phyloP scores from a whole-genome alignment of 2,113 vertebrate species.

The Enhydra lutris region DNA sequence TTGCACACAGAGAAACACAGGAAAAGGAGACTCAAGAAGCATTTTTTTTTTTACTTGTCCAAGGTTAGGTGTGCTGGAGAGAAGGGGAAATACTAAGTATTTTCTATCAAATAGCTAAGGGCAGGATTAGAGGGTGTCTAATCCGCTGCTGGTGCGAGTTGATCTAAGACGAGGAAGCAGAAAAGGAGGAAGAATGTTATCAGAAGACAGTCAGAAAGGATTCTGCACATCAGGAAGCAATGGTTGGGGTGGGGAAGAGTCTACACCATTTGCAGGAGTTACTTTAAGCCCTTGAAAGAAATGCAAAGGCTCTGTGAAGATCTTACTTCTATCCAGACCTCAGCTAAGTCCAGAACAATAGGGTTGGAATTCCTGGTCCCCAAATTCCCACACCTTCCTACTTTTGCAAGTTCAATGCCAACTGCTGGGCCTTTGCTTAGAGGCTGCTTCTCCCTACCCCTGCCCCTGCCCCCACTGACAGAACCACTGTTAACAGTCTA shows the following conservation, averaged over 20 bases:
- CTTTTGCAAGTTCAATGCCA: too few relatives aligned
- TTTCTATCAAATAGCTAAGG: not conserved
- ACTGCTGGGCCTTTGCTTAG: not conserved
- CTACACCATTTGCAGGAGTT: rapidly evolving
- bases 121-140: not conserved
- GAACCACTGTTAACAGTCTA: not conserved
- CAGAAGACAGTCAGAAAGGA: not conserved
- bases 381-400: not conserved
- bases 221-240: not conserved
- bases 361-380: not conserved
- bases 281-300: not conserved
- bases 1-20: not conserved
- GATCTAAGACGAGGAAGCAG: not conserved
- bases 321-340: not conserved
- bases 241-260: rapidly evolving
- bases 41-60: not conserved
- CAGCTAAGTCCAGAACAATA: not conserved
- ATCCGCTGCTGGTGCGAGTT: not conserved
- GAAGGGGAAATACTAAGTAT: not conserved
- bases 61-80: not conserved
- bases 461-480: not conserved
- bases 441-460: not conserved
- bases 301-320: not conserved
- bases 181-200: not conserved
- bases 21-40: not conserved